Conservation (phyloP, 2,888 invertebrate genomes). For the Agrochola lychnidis region DNA sequence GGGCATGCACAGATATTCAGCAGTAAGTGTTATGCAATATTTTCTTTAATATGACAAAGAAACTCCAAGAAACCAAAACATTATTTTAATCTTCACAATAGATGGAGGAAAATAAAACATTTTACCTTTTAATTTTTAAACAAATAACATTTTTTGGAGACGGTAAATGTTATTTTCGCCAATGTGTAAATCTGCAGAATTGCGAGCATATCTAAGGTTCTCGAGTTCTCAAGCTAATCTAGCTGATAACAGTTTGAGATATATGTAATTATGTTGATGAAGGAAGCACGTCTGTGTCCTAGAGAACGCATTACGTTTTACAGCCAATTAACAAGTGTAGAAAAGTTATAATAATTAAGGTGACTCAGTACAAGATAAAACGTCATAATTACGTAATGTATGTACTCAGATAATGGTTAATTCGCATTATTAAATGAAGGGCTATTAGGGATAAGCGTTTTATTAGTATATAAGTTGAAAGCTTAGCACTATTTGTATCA, state of each 20-base stretch:
- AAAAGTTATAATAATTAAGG: constrained; percentile 10
- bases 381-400: constrained; percentile 39
- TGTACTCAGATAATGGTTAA: constrained; percentile 25
- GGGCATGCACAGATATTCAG: neutral
- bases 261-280: constrained; percentile 3
- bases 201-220: neutral
- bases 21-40: neutral
- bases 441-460: constrained; percentile 34
- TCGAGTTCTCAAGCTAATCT: constrained; percentile 13
- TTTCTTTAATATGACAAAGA: neutral
- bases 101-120: constrained; percentile 5
- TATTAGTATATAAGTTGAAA: constrained; percentile 31
- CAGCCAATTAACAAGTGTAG: constrained; percentile 11
- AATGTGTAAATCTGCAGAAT: constrained; percentile 11
- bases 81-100: constrained; percentile 21
- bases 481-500: neutral
- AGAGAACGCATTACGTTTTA: constrained; percentile 40
- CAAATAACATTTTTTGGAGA: constrained; percentile 10
- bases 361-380: constrained; percentile 44
- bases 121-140: constrained; percentile 2
- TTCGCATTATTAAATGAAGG: constrained; percentile 24
- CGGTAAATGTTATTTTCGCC: no score
- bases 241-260: constrained; percentile 28
- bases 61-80: neutral
- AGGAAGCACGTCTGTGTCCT: constrained; percentile 30